A percentile compares a stretch with the other conserved stretches of the same genome.
These are phyloP conservation scores for Sinopyrophorus schimmeli DNA, from an alignment of 2,888 invertebrate genomes.

Conservation along the genomic window DNA sequence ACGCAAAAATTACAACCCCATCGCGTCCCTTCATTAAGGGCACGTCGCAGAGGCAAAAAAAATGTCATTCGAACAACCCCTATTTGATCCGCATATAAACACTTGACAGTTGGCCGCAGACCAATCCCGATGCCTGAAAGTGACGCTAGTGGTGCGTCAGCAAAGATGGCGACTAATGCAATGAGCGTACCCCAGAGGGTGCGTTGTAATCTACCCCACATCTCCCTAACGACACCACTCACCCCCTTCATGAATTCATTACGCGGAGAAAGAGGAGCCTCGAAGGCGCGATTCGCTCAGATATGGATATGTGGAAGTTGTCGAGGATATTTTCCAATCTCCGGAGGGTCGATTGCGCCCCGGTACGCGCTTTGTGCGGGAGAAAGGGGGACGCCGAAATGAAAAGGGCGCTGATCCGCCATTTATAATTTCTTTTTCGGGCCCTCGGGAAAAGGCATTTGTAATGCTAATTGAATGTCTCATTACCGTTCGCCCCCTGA, in stretches of 20 bases:
- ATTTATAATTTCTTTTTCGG: conserved; percentile 31
- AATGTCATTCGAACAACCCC: conserved; percentile 31
- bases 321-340: conserved; percentile 32
- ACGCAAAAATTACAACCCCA: conserved; percentile 18
- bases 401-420: conserved; percentile 31
- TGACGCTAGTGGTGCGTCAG: conserved; percentile 41
- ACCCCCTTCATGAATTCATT: conserved; percentile 35
- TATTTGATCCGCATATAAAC: conserved; percentile 32
- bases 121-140: conserved; percentile 35
- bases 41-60: conserved; percentile 13
- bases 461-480: conserved; percentile 33
- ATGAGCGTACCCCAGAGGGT: conserved; percentile 39
- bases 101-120: conserved; percentile 32
- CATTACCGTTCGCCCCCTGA: conserved; percentile 26
- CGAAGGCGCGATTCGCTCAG: conserved; percentile 32
- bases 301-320: conserved; percentile 31
- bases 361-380: no score
- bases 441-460: conserved; percentile 30
- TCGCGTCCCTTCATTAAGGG: conserved; percentile 20
- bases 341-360: conserved; percentile 31
- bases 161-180: conserved; percentile 46
- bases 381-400: conserved; percentile 26
- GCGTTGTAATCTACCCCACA: conserved; percentile 36
- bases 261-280: conserved; percentile 25
- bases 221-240: conserved; percentile 34